Percentiles rank a stretch among this genome's conserved stretches.
These are phyloP conservation scores for Colletes gigas DNA, from an alignment of 1,140 invertebrate species.

Conservation along the genomic window DNA sequence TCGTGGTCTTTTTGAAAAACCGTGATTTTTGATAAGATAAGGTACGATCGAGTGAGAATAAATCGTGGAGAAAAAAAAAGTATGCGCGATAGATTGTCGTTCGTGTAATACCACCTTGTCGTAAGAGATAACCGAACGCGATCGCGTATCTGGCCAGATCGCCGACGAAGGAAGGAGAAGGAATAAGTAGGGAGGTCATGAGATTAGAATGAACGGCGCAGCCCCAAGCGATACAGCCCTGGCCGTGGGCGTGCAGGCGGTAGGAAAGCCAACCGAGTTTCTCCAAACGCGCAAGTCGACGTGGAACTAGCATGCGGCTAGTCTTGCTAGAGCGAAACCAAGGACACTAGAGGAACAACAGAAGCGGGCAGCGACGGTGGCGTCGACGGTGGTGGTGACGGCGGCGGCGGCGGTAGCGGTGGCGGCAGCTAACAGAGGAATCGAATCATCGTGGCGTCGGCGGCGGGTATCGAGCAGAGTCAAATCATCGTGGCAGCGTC, in stretches of 20 bases:
- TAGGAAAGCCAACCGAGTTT: slow-evolving; percentile 62
- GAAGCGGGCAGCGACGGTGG: slow-evolving; percentile 45
- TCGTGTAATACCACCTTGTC: not conserved
- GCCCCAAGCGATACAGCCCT: slow-evolving; percentile 66
- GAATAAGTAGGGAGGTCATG: slow-evolving; percentile 21
- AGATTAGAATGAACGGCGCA: slow-evolving; percentile 40
- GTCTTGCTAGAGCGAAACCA: slow-evolving; percentile 70
- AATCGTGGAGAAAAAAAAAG: not conserved
- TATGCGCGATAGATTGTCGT: slow-evolving; percentile 14
- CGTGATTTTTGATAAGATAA: slow-evolving; percentile 37
- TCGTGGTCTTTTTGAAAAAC: slow-evolving; percentile 1
- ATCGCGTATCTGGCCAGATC: not conserved
- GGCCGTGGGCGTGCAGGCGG: slow-evolving; percentile 60
- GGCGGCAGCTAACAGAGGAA: slow-evolving; percentile 16
- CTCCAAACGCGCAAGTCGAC: slow-evolving; percentile 56
- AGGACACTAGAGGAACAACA: slow-evolving; percentile 68
- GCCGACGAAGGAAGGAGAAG: not conserved
- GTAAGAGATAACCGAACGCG: slow-evolving; percentile 13
- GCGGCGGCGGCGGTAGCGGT: slow-evolving; percentile 2
- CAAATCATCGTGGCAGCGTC: slow-evolving; percentile 59
- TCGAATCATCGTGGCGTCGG: slow-evolving; percentile 58
- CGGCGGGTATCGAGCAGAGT: slow-evolving; percentile 60
- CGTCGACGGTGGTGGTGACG: not conserved
- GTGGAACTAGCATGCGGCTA: slow-evolving; percentile 65
- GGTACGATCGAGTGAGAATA: not conserved